phyloP scores from a whole-genome alignment of 2,113 vertebrate genomes.

The Mandrillus leucophaeus region DNA sequence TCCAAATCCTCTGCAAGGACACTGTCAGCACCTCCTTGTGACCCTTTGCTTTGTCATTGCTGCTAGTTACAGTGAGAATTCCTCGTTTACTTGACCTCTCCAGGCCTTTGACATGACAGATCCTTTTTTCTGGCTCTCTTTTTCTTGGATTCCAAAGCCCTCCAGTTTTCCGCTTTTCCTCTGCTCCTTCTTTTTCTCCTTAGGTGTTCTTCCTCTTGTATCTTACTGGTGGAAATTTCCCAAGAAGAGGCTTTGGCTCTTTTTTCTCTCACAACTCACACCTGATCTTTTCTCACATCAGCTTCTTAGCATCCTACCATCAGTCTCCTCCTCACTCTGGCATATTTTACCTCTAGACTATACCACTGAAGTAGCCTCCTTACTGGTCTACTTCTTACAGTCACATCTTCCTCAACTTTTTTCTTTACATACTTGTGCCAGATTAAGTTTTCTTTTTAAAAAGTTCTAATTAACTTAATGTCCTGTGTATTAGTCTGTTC shows the following conservation, averaged over 20 bases:
- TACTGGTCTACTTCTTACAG: background rate
- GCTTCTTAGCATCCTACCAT: background rate
- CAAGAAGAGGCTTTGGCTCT: background rate
- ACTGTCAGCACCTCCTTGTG: background rate
- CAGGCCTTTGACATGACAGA: background rate
- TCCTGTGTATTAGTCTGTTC: background rate
- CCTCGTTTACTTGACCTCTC: background rate
- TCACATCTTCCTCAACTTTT: background rate
- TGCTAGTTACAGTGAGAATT: background rate
- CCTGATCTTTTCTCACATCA: background rate
- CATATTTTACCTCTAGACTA: background rate
- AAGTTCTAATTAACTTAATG: slow-evolving; percentile 5
- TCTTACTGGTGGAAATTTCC: background rate
- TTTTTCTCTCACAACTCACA: background rate
- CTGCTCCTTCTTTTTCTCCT: background rate
- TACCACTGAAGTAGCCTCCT: background rate
- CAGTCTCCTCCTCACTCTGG: background rate
- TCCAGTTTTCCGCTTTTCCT: background rate
- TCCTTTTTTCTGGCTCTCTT: background rate
- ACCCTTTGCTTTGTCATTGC: background rate
- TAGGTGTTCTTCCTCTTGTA: background rate
- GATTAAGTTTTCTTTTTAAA: background rate
- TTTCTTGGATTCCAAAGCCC: background rate
- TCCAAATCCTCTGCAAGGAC: rapidly evolving
- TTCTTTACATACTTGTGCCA: background rate